A percentile compares a stretch with the other conserved stretches of the same genome.
Evolutionary conservation across 2,797 vertebrate genomes (phyloP).

Genomic region (Enteromius mattozi): DNA sequence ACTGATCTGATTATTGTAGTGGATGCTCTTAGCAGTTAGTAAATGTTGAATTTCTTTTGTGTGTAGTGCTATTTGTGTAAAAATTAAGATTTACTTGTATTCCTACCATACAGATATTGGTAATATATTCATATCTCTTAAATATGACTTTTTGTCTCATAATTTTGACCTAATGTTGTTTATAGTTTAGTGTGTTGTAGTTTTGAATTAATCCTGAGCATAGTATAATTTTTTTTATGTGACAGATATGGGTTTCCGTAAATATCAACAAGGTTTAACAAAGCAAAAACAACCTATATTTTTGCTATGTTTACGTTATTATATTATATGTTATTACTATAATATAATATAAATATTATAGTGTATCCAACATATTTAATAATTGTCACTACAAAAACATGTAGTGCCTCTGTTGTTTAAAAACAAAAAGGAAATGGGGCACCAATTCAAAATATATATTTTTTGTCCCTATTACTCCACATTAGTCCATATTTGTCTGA

Average conservation of each 20-base stretch:
- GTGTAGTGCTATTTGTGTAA: not conserved
- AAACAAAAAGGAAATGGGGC: not conserved
- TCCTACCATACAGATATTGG: not conserved
- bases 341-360: no score
- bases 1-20: not conserved
- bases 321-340: no score
- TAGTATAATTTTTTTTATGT: not conserved
- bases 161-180: not conserved
- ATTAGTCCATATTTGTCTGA: not conserved
- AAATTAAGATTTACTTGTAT: not conserved
- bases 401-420: not conserved
- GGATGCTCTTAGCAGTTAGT: not conserved
- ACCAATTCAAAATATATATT: not conserved
- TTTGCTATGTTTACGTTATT: not conserved
- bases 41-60: not conserved
- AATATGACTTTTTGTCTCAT: not conserved
- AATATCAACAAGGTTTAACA: not conserved
- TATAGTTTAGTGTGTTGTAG: no score
- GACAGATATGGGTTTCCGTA: not conserved
- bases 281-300: not conserved
- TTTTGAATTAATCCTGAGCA: not conserved
- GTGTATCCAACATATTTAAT: not conserved
- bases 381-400: not conserved
- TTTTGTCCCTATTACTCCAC: no score
- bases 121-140: no score